Conservation (phyloP, 2,888 invertebrate species). For the Parelbella ahira region DNA sequence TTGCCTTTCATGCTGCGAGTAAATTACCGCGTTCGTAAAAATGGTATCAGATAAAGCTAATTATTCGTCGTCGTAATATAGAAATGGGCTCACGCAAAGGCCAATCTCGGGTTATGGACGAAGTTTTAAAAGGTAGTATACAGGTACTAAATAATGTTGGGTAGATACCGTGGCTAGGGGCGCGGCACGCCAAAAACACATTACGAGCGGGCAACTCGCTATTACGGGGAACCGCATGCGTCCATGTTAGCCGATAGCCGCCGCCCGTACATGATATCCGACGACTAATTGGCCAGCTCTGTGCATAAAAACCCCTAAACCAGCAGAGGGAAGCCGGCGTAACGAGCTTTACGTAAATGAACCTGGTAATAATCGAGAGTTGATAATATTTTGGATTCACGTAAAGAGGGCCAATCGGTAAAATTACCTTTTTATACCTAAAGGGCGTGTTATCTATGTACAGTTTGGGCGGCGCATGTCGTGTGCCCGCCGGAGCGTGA, state of each 20-base stretch:
- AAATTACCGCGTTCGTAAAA: conserved; percentile 63
- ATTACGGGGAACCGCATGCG: conserved; percentile 74
- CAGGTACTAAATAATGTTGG: conserved; percentile 63
- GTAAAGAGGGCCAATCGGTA: conserved; percentile 53
- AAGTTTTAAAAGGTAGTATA: conserved; percentile 62
- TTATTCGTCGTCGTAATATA: conserved; percentile 65
- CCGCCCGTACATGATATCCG: conserved; percentile 64
- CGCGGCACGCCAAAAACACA: conserved; percentile 75
- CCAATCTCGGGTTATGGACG: conserved; percentile 63
- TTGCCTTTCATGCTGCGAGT: conserved; percentile 57
- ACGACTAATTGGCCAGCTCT: conserved; percentile 71
- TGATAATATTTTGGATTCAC: conserved; percentile 43
- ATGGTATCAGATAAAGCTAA: conserved; percentile 66
- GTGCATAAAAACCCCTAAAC: conserved; percentile 67
- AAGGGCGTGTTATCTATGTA: conserved; percentile 66
- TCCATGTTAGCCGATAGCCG: conserved; percentile 59
- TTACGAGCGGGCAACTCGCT: conserved; percentile 67
- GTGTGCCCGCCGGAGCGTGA: conserved; percentile 61
- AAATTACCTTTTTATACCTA: conserved; percentile 39
- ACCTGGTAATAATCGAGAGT: conserved; percentile 34
- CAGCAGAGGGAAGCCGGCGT: conserved; percentile 51
- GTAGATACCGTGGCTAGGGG: conserved; percentile 63
- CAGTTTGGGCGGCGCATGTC: conserved; percentile 61
- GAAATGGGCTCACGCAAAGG: conserved; percentile 65
- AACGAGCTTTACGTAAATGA: conserved; percentile 35